Conservation (phyloP, 2,888 invertebrate genomes). For the Archips crataeganus region DNA sequence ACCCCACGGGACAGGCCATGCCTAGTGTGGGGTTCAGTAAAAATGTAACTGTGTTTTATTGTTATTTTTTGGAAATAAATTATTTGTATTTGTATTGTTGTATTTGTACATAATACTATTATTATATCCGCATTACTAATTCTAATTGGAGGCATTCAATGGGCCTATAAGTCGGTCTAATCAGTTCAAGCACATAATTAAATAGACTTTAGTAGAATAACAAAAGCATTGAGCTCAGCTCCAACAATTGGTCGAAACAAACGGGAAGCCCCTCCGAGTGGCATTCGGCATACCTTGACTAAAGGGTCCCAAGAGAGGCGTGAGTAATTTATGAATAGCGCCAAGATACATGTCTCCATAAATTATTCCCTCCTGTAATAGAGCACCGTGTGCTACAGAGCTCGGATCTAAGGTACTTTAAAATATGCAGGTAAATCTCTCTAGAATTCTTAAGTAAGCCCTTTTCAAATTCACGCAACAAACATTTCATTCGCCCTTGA, state of each 20-base stretch:
- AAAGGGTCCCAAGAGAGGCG: slow-evolving; percentile 20
- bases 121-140: not conserved
- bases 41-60: no score
- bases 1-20: no score
- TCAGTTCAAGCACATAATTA: not conserved
- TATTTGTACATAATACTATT: no score
- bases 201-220: slow-evolving; percentile 16
- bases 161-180: not conserved
- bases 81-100: no score
- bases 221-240: slow-evolving; percentile 22
- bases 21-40: no score
- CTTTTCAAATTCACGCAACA: slow-evolving; percentile 15
- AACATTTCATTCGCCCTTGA: slow-evolving; percentile 8
- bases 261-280: slow-evolving; percentile 16
- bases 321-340: slow-evolving; percentile 35
- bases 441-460: slow-evolving; percentile 7
- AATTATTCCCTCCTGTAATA: slow-evolving; percentile 30
- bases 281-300: slow-evolving; percentile 33
- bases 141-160: not conserved
- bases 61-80: no score
- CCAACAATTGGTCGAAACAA: slow-evolving; percentile 23
- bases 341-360: slow-evolving; percentile 37
- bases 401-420: slow-evolving; percentile 20
- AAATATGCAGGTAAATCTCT: slow-evolving; percentile 19
- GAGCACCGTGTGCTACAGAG: slow-evolving; percentile 18